Base-by-base conservation (phyloP, 2,113 vertebrate genomes). In the Columba livia region DNA sequence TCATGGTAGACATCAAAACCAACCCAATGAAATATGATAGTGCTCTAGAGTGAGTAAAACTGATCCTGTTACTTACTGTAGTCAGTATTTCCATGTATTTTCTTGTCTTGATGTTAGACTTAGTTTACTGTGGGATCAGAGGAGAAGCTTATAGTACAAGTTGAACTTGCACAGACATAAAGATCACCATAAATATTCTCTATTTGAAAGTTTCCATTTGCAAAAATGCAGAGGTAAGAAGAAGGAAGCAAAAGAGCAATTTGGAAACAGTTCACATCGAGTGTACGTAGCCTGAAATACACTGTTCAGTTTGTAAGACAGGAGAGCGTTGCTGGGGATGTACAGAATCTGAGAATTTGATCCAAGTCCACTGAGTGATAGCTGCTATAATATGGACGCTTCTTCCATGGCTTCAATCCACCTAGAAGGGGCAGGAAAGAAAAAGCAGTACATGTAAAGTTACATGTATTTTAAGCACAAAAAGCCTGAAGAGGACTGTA, bases 321-420 rank as follows among this genome's bases (percentile, higher is more conserved):
- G 60, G 88, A 89, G 65, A 78, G 44, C 47, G 48, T 94, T 93
- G 58, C 58, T 93, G 82, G 78, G 85, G 91, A 85, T 79, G 36
- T 93, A 53, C 23, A 75, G 92, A 91, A 84, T 89, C 47, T 79
- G 83, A 91, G 72, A 90, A 94, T 96, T 88, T 87, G 72, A 92
- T 96, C 77, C 73, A 66, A 98, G 96, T 97, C 95, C 91, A 64
- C 54, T 20, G 69, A 62, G n/a, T 78, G 89, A 61, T 93, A 74
- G 92, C 89, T 98, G 98, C 98, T 99, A 99, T 98, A 99, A 98
- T 94, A 99, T 97, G 11, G 99, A 99, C 70, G 99, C 99, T 92
- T 99, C 98, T 96, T 99, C 98, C 99, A 99, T 99, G 96, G 99
- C 99, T 85, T 99, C 98, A 75, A 98, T 98, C 99, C 99, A 99